Conservation (phyloP, 2,888 invertebrate genomes). For the Eupeodes luniger region DNA sequence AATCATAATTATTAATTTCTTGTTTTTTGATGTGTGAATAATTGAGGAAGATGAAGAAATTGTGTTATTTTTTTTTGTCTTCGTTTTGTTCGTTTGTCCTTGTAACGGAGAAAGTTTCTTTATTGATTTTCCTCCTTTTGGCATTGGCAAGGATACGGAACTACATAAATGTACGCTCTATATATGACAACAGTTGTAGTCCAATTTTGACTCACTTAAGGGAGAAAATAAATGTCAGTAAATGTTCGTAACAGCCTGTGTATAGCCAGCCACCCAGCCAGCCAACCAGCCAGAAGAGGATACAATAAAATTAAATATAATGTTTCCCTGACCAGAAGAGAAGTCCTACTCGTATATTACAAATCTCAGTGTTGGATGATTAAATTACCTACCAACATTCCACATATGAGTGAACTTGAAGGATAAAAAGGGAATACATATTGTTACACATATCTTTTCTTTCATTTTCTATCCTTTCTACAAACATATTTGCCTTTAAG, state of each 20-base stretch:
- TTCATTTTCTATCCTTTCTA: not conserved
- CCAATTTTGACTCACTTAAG: not conserved
- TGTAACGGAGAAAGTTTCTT: not conserved
- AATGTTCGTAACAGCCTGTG: not conserved
- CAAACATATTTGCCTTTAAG: not conserved
- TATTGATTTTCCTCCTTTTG: not conserved
- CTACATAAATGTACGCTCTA: not conserved
- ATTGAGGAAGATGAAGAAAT: conserved; percentile 7
- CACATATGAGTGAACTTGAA: not conserved
- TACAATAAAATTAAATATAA: not conserved
- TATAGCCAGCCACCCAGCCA: too few relatives aligned
- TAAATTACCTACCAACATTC: not conserved
- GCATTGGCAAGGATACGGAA: not conserved
- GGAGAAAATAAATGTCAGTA: not conserved
- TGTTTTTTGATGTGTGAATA: conserved; percentile 42
- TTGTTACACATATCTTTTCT: not conserved
- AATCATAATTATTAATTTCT: conserved; percentile 8
- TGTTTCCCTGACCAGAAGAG: not conserved
- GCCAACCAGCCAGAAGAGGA: too few relatives aligned
- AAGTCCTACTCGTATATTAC: not conserved
- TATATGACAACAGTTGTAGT: not conserved
- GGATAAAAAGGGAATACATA: not conserved
- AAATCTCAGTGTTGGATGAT: conserved; percentile 8
- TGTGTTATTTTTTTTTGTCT: not conserved
- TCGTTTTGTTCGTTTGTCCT: not conserved